Conservation (phyloP, 1,140 invertebrate genomes). For the Drosophila setifemur region DNA sequence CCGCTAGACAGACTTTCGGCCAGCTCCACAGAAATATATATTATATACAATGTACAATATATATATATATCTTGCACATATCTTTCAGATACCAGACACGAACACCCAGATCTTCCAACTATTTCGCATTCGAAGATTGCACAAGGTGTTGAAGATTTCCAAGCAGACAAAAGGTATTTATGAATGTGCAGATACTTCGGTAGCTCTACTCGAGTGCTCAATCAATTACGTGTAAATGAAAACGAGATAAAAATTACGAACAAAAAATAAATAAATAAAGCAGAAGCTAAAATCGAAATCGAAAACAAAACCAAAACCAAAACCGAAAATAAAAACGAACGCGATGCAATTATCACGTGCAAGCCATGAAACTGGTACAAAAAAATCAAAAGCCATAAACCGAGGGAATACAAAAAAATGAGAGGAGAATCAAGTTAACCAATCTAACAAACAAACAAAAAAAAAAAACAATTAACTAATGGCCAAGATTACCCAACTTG, state of each 20-base stretch:
- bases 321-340: conserved; percentile 14
- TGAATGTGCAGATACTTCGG: not conserved
- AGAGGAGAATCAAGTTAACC: not conserved
- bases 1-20: conserved; percentile 54
- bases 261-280: not conserved
- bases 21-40: conserved; percentile 12
- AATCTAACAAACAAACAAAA: conserved; percentile 24
- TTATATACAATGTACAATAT: conserved; percentile 1
- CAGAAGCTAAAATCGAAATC: conserved; percentile 13
- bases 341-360: conserved; percentile 77
- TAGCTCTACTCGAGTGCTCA: conserved; percentile 2
- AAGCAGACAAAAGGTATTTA: conserved; percentile 5
- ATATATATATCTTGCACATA: conserved; percentile 2
- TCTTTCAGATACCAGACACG: conserved; percentile 10
- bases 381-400: conserved; percentile 14
- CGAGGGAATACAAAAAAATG: not conserved
- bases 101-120: conserved; percentile 22
- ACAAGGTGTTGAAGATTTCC: not conserved
- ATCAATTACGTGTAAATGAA: conserved; percentile 38
- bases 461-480: conserved; percentile 10
- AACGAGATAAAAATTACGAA: conserved; percentile 44
- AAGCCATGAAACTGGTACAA: conserved; percentile 73
- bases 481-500: not conserved
- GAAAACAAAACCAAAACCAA: conserved; percentile 13
- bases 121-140: not conserved